Percentiles rank a stretch among this genome's conserved stretches.
phyloP scores from a whole-genome alignment of 2,888 invertebrate species.

The Cremastinae sp. region DNA sequence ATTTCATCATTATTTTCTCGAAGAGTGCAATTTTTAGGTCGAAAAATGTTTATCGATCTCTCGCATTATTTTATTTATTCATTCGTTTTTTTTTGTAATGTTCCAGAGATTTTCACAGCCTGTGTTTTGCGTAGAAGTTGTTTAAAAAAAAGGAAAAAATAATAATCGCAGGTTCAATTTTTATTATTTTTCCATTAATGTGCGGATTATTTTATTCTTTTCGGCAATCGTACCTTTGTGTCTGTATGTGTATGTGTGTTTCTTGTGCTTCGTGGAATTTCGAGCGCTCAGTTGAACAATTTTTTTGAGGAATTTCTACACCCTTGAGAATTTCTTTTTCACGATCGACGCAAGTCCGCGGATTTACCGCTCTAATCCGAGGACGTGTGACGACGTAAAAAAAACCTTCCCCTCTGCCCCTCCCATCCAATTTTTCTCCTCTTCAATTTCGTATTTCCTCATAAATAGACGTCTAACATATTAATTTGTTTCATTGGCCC shows the following conservation, averaged over 20 bases:
- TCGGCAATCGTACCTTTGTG: too few species aligned
- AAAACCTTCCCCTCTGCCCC: conserved; percentile 2
- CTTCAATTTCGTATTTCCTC: conserved; percentile 57
- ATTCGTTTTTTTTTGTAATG: conserved; percentile 49
- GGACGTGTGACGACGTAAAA: conserved; percentile 37
- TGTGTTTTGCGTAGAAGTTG: conserved; percentile 69
- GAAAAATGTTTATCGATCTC: neutral
- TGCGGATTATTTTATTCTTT: conserved; percentile 11
- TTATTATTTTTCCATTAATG: conserved; percentile 16
- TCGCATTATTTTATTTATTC: conserved; percentile 1
- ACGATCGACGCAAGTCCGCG: conserved; percentile 16
- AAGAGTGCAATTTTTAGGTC: conserved; percentile 5
- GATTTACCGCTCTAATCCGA: conserved; percentile 38
- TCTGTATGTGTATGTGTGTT: conserved; percentile 8
- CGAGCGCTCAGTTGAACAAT: neutral
- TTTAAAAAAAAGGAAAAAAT: conserved; percentile 14
- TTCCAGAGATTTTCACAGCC: conserved; percentile 75
- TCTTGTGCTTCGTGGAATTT: conserved; percentile 9
- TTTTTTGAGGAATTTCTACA: too few species aligned
- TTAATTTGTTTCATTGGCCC: conserved; percentile 73
- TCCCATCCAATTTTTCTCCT: conserved; percentile 37
- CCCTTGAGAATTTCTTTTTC: neutral
- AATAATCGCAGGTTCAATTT: neutral
- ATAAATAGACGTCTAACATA: conserved; percentile 71
- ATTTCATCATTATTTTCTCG: conserved; percentile 37